phyloP scores from a whole-genome alignment of 2,797 vertebrate species.

The Malurus splendens region DNA sequence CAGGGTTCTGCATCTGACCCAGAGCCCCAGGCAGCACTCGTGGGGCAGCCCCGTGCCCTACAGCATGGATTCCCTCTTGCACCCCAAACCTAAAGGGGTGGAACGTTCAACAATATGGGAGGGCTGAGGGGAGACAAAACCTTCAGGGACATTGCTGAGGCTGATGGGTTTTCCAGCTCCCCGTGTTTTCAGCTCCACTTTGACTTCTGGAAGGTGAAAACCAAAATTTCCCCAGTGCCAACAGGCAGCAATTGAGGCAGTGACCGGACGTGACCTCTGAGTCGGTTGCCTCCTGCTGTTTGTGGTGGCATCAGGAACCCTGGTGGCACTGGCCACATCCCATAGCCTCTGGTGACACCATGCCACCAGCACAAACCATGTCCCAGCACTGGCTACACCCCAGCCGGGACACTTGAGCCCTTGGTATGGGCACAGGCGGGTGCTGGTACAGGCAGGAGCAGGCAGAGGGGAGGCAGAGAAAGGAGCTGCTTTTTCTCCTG shows the following conservation, averaged over 20 bases:
- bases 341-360: background rate
- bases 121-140: background rate
- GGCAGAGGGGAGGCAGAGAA: background rate
- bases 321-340: background rate
- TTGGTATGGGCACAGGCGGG: rapidly evolving
- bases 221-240: background rate
- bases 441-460: background rate
- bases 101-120: background rate
- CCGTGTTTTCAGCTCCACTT: background rate
- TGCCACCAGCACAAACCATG: background rate
- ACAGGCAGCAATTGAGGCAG: background rate
- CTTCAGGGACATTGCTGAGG: no score
- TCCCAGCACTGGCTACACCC: background rate
- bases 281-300: background rate
- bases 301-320: rapidly evolving
- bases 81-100: background rate
- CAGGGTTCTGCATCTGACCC: background rate
- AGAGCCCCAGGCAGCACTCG: background rate
- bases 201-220: background rate
- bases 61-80: rapidly evolving
- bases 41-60: rapidly evolving
- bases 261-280: rapidly evolving
- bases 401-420: background rate
- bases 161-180: background rate
- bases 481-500: background rate